Percentiles rank a stretch among this genome's conserved stretches.
phyloP scores from a whole-genome alignment of 2,888 invertebrate species.

The Lasioglossum vierecki region DNA sequence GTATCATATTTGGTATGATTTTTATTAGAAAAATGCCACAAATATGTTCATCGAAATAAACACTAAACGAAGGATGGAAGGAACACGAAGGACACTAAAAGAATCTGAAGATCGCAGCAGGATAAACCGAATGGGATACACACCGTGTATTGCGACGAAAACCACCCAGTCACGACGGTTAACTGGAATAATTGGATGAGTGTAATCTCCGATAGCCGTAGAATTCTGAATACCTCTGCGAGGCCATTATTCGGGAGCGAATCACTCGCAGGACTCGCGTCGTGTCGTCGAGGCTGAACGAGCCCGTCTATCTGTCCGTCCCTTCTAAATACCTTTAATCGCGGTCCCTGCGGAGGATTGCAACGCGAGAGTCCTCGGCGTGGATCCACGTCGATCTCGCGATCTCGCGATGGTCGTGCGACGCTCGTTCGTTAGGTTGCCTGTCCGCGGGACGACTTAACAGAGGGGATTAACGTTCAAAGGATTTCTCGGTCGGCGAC shows the following conservation, averaged over 20 bases:
- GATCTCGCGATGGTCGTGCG: conserved; percentile 20
- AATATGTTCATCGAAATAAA: too few species aligned
- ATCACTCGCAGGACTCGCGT: conserved; percentile 10
- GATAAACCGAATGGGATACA: neutral
- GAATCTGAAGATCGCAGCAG: neutral
- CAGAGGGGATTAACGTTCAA: conserved; percentile 53
- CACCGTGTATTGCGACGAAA: neutral
- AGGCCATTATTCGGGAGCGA: conserved; percentile 17
- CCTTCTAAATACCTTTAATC: conserved; percentile 49
- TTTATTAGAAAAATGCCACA: too few species aligned
- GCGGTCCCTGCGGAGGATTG: conserved; percentile 20
- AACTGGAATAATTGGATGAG: conserved; percentile 53
- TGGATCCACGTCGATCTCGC: conserved; percentile 11
- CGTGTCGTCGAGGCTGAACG: neutral
- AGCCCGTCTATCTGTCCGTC: conserved; percentile 4
- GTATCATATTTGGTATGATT: too few species aligned
- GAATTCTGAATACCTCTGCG: conserved; percentile 38
- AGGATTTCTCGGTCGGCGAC: conserved; percentile 56
- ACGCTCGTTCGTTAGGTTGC: conserved; percentile 26
- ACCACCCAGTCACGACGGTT: conserved; percentile 33
- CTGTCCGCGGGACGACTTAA: conserved; percentile 37
- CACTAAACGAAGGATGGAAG: too few species aligned
- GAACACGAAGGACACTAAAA: neutral
- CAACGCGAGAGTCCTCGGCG: conserved; percentile 11
- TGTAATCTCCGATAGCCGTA: conserved; percentile 51